Percentiles rank a stretch among this genome's conserved stretches.
Conservation (phyloP, 1,140 invertebrate genomes). For the Drosophila sproati region DNA sequence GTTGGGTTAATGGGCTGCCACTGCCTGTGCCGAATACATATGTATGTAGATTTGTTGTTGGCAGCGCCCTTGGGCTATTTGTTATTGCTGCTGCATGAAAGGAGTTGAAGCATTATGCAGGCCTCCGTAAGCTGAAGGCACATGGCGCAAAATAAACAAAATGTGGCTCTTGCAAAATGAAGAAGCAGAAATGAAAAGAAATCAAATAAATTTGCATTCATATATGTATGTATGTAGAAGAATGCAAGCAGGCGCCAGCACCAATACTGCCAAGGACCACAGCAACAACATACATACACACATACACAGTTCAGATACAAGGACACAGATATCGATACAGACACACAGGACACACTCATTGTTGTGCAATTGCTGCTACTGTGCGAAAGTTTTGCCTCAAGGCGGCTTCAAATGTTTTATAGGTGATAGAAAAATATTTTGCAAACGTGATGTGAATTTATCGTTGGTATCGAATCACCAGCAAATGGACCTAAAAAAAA, state of each 20-base stretch:
- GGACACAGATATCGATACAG: not conserved
- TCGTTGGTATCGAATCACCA: constrained; percentile 62
- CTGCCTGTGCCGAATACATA: not conserved
- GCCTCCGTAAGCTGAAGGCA: constrained; percentile 54
- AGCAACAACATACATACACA: constrained; percentile 16
- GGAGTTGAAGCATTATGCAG: constrained; percentile 51
- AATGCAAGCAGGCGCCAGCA: constrained; percentile 34
- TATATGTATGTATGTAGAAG: constrained; percentile 51
- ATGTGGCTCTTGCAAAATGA: constrained; percentile 38
- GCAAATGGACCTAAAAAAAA: constrained; percentile 64
- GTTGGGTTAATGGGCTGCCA: constrained; percentile 57
- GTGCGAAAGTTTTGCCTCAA: constrained; percentile 63
- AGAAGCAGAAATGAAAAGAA: constrained; percentile 42
- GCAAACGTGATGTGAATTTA: constrained; percentile 80
- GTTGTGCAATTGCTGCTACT: constrained; percentile 31
- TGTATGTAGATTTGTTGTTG: constrained; percentile 29
- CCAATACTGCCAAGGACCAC: not conserved
- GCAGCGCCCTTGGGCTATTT: constrained; percentile 48
- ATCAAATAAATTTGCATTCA: constrained; percentile 79
- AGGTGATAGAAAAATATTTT: constrained; percentile 82
- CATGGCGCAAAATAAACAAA: constrained; percentile 52
- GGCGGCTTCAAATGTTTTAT: constrained; percentile 78
- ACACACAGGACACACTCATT: constrained; percentile 43
- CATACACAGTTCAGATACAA: not conserved
- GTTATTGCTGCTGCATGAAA: constrained; percentile 21